Conservation (phyloP, 2,888 invertebrate species). For the Calephelis perditalis region DNA sequence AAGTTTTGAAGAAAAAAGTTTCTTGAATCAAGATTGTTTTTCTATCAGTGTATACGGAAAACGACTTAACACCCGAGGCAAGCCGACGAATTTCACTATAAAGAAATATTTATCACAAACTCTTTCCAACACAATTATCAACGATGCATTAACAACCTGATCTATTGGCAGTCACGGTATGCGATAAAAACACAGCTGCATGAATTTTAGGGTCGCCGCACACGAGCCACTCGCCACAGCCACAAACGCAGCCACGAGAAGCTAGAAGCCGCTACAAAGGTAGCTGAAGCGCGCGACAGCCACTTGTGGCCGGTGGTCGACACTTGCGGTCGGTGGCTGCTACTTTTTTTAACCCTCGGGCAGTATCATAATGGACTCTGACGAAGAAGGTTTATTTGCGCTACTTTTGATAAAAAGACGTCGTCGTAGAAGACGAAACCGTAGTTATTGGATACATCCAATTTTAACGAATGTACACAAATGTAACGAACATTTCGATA, state of each 20-base stretch:
- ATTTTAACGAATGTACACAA: constrained; percentile 31
- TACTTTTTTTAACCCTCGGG: constrained; percentile 14
- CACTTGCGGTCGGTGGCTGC: constrained; percentile 23
- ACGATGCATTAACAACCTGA: background rate
- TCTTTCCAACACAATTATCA: constrained; percentile 5
- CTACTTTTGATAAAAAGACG: constrained; percentile 33
- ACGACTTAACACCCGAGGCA: constrained; percentile 5
- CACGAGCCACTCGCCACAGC: constrained; percentile 20
- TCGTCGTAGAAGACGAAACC: constrained; percentile 31
- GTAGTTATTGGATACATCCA: constrained; percentile 34
- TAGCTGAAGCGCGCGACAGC: constrained; percentile 34
- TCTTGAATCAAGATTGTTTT: no score
- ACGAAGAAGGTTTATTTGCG: constrained; percentile 36
- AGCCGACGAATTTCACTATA: constrained; percentile 13
- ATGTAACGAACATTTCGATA: constrained; percentile 32
- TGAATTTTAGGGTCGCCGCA: constrained; percentile 12
- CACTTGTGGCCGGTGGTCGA: constrained; percentile 31
- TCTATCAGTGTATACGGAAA: constrained; percentile 3
- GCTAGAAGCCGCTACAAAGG: constrained; percentile 32
- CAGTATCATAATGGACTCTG: constrained; percentile 30
- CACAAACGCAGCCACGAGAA: constrained; percentile 27
- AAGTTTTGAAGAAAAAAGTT: no score
- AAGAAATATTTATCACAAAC: constrained; percentile 12
- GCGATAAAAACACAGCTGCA: no score
- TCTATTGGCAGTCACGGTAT: no score